These are phyloP conservation scores for Calidris pygmaea DNA, from an alignment of 2,113 vertebrate genomes.

Conservation along the genomic window DNA sequence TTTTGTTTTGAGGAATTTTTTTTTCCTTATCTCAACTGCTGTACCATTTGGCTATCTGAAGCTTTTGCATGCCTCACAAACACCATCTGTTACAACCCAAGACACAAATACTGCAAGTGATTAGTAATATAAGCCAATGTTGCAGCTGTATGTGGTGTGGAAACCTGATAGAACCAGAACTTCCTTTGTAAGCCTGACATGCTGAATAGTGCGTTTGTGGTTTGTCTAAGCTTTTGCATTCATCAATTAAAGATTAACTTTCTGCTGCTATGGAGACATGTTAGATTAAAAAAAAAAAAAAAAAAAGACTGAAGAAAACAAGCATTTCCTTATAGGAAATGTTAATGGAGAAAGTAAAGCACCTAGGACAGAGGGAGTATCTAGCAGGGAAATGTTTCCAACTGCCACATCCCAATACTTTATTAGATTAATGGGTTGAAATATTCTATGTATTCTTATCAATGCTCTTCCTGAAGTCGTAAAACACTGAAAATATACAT, in stretches of 20 bases:
- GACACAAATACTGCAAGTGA: constrained; percentile 56
- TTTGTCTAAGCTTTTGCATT: constrained; percentile 56
- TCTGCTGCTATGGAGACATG: constrained; percentile 1
- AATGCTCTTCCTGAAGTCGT: not conserved
- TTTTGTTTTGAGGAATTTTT: constrained; percentile 63
- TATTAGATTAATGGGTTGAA: not conserved
- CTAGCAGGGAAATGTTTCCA: not conserved
- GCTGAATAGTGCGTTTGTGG: constrained; percentile 37
- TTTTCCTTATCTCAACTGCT: constrained; percentile 60
- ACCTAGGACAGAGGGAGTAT: not conserved
- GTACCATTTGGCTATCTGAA: constrained; percentile 69
- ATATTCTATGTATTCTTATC: not conserved
- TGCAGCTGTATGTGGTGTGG: constrained; percentile 57
- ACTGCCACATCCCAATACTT: not conserved
- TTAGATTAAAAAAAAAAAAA: not conserved
- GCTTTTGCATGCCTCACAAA: constrained; percentile 64
- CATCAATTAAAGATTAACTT: constrained; percentile 50
- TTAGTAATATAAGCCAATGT: constrained; percentile 63
- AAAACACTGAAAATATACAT: not conserved
- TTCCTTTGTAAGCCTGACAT: constrained; percentile 60
- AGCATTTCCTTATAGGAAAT: not conserved
- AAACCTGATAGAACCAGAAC: constrained; percentile 58
- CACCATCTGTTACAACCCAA: constrained; percentile 74
- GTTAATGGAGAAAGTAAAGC: not conserved
- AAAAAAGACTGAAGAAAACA: not conserved